phyloP scores from a whole-genome alignment of 2,113 vertebrate species.

The Podilymbus podiceps region DNA sequence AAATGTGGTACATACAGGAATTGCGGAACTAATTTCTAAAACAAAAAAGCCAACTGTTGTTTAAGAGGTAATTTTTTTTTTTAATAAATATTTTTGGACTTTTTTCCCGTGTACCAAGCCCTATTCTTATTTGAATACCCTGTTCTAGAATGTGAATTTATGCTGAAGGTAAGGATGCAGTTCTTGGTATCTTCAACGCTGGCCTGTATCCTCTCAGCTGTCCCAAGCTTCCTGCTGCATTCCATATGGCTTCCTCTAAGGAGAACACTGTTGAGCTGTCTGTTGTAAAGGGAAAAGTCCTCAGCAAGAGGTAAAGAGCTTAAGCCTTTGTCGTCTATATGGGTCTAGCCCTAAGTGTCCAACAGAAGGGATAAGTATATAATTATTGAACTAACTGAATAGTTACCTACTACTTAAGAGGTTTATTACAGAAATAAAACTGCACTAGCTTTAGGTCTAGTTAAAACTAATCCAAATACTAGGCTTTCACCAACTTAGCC shows the following conservation, averaged over 20 bases:
- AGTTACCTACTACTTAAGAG: neutral
- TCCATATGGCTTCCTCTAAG: neutral
- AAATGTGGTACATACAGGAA: neutral
- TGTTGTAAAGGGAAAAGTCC: neutral
- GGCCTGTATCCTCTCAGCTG: neutral
- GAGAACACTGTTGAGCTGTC: neutral
- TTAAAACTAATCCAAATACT: neutral
- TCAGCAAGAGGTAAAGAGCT: neutral
- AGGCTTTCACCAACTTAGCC: neutral
- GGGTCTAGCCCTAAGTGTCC: neutral
- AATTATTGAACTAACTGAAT: neutral
- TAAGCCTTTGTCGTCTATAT: neutral
- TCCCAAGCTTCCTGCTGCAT: neutral
- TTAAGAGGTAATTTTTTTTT: neutral
- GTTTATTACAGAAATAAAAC: neutral
- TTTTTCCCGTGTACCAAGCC: neutral
- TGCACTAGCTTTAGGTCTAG: neutral
- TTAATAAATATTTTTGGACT: constrained; percentile 8
- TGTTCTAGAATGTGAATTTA: neutral
- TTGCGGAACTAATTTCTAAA: neutral
- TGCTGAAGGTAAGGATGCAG: neutral
- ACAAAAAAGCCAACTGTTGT: neutral
- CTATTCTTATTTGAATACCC: neutral
- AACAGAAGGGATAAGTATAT: neutral
- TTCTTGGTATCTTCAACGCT: neutral